Evolutionary conservation across 2,113 vertebrate genomes (phyloP).

Genomic region (Myotis brandtii): DNA sequence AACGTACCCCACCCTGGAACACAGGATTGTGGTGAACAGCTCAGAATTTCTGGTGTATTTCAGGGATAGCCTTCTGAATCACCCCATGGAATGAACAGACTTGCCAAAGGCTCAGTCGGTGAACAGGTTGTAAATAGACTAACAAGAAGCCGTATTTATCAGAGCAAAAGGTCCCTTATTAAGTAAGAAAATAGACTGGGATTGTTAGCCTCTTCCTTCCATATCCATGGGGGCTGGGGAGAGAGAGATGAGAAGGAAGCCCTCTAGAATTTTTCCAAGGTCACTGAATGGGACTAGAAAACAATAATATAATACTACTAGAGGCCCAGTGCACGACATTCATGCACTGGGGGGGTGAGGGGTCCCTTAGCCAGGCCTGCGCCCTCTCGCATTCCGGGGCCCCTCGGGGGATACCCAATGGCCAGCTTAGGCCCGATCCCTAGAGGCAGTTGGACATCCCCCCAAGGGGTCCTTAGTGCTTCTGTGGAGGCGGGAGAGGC

Average conservation of each 20-base stretch:
- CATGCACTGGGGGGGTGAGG: no score
- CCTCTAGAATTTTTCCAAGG: not conserved
- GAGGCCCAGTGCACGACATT: no score
- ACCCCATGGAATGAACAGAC: not conserved
- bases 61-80: conserved; percentile 27
- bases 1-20: conserved; percentile 66
- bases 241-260: not conserved
- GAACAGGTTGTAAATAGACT: not conserved
- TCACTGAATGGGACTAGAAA: not conserved
- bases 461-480: no score
- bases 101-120: not conserved
- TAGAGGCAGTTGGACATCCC: no score
- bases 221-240: not conserved
- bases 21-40: conserved; percentile 28
- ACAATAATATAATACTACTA: not conserved
- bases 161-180: not conserved
- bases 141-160: not conserved
- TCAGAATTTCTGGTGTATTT: conserved; percentile 59
- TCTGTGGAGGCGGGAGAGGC: no score
- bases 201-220: not conserved
- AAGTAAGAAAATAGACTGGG: not conserved
- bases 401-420: no score
- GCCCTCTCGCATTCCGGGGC: no score
- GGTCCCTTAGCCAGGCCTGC: no score
- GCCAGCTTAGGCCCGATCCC: no score